Evolutionary conservation across 1,140 invertebrate genomes (phyloP).

Genomic region (Penaeus indicus): DNA sequence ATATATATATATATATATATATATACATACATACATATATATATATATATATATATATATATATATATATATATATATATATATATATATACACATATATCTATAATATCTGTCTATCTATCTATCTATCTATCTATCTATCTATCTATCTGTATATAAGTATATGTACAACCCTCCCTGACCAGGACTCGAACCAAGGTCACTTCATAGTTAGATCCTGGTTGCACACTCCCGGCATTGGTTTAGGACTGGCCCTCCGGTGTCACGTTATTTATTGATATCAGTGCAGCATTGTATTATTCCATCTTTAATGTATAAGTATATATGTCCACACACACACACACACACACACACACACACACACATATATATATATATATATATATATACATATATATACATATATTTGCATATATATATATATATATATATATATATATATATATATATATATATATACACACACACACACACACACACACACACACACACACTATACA

Average conservation of each 20-base stretch:
- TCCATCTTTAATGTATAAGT: too few relatives aligned
- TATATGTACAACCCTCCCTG: too few relatives aligned
- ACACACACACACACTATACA: background rate
- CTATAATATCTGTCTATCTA: background rate
- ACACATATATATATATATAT: background rate
- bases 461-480: background rate
- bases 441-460: slow-evolving; percentile 25
- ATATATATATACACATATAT: background rate
- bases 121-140: background rate
- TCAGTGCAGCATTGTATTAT: too few relatives aligned
- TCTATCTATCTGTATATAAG: background rate
- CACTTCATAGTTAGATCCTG: too few relatives aligned
- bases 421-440: slow-evolving; percentile 25
- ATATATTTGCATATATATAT: slow-evolving; percentile 21
- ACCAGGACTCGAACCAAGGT: too few relatives aligned
- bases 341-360: background rate
- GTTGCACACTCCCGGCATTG: too few relatives aligned
- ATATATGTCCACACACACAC: background rate
- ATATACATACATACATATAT: too few relatives aligned
- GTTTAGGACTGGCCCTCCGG: too few relatives aligned
- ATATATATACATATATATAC: background rate
- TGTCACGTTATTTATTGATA: too few relatives aligned
- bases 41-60: background rate
- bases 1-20: too few relatives aligned
- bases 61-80: background rate